Evolutionary conservation across 2,797 vertebrate species (phyloP).

Genomic region (Erethizon dorsatum): DNA sequence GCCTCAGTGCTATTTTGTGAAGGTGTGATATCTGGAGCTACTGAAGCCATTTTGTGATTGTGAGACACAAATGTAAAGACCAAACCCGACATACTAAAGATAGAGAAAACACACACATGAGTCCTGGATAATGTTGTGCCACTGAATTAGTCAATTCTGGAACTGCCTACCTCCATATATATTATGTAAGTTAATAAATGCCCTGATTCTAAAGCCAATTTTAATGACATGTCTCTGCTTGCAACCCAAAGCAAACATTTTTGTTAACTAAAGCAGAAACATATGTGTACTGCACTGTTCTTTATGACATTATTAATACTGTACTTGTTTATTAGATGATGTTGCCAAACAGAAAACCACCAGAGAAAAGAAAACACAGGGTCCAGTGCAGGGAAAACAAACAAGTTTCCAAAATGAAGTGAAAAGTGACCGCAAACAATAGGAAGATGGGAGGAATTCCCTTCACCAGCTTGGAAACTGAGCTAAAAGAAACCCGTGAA

Average conservation of each 20-base stretch:
- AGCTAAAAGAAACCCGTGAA: not conserved
- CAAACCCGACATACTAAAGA: conserved; percentile 44
- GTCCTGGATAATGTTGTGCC: not conserved
- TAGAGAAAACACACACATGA: not conserved
- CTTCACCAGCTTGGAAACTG: not conserved
- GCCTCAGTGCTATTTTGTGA: conserved; percentile 15
- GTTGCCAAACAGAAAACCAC: not conserved
- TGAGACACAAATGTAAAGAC: conserved; percentile 18
- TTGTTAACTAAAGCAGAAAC: conserved; percentile 9
- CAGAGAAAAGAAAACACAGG: conserved; percentile 9
- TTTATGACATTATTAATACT: conserved; percentile 23
- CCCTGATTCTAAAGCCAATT: conserved; percentile 1
- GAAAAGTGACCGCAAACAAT: conserved; percentile 21
- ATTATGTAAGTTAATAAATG: conserved; percentile 44
- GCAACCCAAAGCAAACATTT: conserved; percentile 26
- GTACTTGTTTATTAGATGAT: conserved; percentile 33
- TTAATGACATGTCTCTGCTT: conserved; percentile 33
- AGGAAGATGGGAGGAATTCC: not conserved
- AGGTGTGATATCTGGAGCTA: conserved; percentile 15
- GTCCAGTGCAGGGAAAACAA: conserved; percentile 2
- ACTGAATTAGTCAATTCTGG: conserved; percentile 31
- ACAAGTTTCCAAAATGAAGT: conserved; percentile 20
- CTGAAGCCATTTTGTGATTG: conserved; percentile 57
- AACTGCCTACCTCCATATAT: not conserved
- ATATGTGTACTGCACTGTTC: not conserved